A percentile compares a stretch with the other conserved stretches of the same genome.
These are phyloP conservation scores for Drosophila ficusphila DNA, from an alignment of 1,140 invertebrate species.

Conservation along the genomic window DNA sequence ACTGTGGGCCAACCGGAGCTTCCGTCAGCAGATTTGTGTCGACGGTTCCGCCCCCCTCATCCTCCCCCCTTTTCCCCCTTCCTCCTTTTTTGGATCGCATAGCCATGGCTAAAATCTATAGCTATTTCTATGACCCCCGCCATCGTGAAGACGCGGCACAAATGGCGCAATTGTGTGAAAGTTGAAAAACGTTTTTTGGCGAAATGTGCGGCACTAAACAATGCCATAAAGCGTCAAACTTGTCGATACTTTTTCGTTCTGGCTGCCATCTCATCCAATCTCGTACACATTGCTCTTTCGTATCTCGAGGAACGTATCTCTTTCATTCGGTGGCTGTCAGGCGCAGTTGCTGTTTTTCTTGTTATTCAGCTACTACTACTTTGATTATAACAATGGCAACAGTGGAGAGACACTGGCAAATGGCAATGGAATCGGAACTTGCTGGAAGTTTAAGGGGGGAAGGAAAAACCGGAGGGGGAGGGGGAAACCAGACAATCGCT, in stretches of 20 bases:
- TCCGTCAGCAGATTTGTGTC: constrained; percentile 80
- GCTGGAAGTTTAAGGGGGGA: no score
- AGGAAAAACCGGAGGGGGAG: not conserved
- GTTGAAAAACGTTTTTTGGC: constrained; percentile 81
- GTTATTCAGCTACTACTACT: constrained; percentile 71
- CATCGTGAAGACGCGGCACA: constrained; percentile 65
- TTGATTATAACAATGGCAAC: constrained; percentile 79
- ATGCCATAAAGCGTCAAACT: constrained; percentile 83
- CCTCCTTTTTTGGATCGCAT: not conserved
- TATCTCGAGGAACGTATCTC: constrained; percentile 33
- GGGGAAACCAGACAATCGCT: constrained; percentile 62
- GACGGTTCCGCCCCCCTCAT: constrained; percentile 20
- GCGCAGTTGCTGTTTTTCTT: constrained; percentile 66
- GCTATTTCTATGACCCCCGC: not conserved
- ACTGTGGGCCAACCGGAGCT: constrained; percentile 60
- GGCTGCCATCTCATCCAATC: constrained; percentile 47
- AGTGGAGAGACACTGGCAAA: constrained; percentile 6
- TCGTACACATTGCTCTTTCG: constrained; percentile 39
- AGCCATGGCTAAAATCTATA: constrained; percentile 12
- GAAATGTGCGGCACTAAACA: constrained; percentile 82
- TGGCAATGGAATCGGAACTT: not conserved
- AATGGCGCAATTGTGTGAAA: constrained; percentile 83
- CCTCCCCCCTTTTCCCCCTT: no score
- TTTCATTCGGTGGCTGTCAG: constrained; percentile 54
- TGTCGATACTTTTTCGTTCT: constrained; percentile 77